phyloP scores from a whole-genome alignment of 2,888 invertebrate species.

The Teinopalpus imperialis region DNA sequence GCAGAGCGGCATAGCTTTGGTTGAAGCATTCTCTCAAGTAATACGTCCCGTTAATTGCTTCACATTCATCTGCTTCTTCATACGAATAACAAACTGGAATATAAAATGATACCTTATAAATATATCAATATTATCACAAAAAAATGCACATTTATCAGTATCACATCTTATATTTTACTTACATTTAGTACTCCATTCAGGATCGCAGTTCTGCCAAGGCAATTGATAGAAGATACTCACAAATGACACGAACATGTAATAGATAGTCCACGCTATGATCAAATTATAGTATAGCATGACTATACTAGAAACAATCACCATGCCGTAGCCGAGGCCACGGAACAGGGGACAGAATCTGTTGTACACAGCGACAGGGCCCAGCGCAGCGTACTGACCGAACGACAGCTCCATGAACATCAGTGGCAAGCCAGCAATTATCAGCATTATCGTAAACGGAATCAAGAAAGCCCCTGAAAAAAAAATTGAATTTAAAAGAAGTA shows the following conservation, averaged over 20 bases:
- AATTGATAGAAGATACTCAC: conserved; percentile 84
- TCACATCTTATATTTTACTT: no score
- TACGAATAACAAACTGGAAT: conserved; percentile 86
- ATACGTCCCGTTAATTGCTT: conserved; percentile 83
- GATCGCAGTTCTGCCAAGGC: conserved; percentile 88
- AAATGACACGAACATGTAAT: conserved; percentile 84
- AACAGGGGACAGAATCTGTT: conserved; percentile 90
- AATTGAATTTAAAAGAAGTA: no score
- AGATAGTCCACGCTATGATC: conserved; percentile 90
- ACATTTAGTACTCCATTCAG: conserved; percentile 86
- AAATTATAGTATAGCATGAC: conserved; percentile 90
- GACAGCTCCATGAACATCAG: conserved; percentile 93
- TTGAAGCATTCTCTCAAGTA: conserved; percentile 84
- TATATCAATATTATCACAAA: no score
- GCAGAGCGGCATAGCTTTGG: conserved; percentile 73
- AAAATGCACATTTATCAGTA: no score
- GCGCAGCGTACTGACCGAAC: conserved; percentile 90
- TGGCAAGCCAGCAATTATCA: conserved; percentile 90
- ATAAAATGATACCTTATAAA: no score
- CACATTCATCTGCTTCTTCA: conserved; percentile 84
- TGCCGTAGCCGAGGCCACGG: conserved; percentile 87
- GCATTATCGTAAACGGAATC: conserved; percentile 91
- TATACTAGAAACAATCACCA: conserved; percentile 88
- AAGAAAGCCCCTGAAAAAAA: conserved; percentile 87
- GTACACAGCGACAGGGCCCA: conserved; percentile 91